A percentile compares a stretch with the other conserved stretches of the same genome.
These are phyloP conservation scores for Podarcis muralis DNA, from an alignment of 2,113 vertebrate species.

Conservation along the genomic window DNA sequence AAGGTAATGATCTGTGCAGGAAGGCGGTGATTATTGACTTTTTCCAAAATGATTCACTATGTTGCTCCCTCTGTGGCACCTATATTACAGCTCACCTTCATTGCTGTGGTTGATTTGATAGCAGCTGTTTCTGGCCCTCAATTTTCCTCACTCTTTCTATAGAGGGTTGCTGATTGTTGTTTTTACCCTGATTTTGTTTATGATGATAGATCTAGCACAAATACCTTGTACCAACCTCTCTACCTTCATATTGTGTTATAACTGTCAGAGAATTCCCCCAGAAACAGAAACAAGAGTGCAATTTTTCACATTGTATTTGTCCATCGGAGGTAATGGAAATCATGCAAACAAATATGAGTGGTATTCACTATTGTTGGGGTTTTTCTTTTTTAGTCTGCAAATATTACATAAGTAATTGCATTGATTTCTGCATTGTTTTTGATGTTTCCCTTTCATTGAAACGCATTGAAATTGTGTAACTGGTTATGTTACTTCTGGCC, in stretches of 20 bases:
- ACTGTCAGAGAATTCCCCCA: too few species aligned
- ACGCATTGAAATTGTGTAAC: too few species aligned
- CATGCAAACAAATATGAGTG: too few species aligned
- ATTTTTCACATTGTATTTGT: too few species aligned
- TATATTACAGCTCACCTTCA: not conserved
- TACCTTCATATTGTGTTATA: not conserved
- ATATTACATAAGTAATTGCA: too few species aligned
- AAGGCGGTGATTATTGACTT: not conserved
- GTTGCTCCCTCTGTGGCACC: not conserved
- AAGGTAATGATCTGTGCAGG: not conserved
- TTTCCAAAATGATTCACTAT: not conserved
- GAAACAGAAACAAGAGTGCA: too few species aligned
- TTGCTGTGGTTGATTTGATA: not conserved
- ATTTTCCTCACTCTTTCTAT: not conserved
- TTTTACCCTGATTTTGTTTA: not conserved
- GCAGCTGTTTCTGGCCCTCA: not conserved
- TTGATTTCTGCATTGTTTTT: too few species aligned
- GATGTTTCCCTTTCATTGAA: too few species aligned
- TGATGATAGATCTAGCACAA: not conserved
- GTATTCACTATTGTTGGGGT: too few species aligned
- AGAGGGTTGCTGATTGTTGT: not conserved
- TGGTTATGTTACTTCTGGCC: too few species aligned
- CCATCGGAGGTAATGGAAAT: too few species aligned
- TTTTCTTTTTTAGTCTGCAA: too few species aligned
- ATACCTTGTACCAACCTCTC: not conserved